Conservation (phyloP, 2,888 invertebrate species). For the Tenodera sinensis region DNA sequence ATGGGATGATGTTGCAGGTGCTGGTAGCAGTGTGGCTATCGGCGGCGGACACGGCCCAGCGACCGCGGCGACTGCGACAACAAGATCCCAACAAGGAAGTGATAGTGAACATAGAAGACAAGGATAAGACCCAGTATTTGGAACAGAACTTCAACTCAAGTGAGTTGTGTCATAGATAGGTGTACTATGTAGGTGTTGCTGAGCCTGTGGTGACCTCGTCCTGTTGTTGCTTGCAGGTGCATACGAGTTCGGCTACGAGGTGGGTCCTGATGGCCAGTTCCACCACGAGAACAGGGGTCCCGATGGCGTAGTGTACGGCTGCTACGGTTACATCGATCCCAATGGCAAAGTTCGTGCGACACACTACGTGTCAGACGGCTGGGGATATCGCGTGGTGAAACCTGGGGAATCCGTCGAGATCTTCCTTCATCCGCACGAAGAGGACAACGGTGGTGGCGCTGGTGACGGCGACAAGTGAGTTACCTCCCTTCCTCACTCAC, state of each 20-base stretch:
- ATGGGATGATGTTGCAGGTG: slow-evolving; percentile 8
- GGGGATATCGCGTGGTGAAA: slow-evolving; percentile 70
- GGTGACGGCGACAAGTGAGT: slow-evolving; percentile 29
- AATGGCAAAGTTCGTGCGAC: slow-evolving; percentile 63
- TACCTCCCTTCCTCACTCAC: slow-evolving; percentile 20
- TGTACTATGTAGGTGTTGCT: too few relatives aligned
- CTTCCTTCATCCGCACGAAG: slow-evolving; percentile 51
- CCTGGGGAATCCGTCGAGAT: slow-evolving; percentile 67
- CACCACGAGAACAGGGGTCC: slow-evolving; percentile 74
- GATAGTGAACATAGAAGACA: slow-evolving; percentile 68
- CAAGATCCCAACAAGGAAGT: slow-evolving; percentile 52
- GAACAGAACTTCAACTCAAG: slow-evolving; percentile 73
- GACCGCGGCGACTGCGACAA: neutral
- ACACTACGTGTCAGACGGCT: slow-evolving; percentile 73
- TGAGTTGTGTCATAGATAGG: too few relatives aligned
- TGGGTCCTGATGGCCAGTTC: slow-evolving; percentile 71
- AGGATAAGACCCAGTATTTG: slow-evolving; percentile 70
- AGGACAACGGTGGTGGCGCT: slow-evolving; percentile 32
- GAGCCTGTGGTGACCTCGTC: too few relatives aligned
- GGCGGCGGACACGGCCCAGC: neutral
- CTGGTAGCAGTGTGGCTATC: neutral
- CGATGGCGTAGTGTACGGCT: slow-evolving; percentile 75
- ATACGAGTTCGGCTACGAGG: slow-evolving; percentile 75
- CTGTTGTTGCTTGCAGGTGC: slow-evolving; percentile 52
- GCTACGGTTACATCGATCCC: slow-evolving; percentile 73